Base-by-base conservation (phyloP, 2,113 vertebrate species). In the Oostethus manadensis region DNA sequence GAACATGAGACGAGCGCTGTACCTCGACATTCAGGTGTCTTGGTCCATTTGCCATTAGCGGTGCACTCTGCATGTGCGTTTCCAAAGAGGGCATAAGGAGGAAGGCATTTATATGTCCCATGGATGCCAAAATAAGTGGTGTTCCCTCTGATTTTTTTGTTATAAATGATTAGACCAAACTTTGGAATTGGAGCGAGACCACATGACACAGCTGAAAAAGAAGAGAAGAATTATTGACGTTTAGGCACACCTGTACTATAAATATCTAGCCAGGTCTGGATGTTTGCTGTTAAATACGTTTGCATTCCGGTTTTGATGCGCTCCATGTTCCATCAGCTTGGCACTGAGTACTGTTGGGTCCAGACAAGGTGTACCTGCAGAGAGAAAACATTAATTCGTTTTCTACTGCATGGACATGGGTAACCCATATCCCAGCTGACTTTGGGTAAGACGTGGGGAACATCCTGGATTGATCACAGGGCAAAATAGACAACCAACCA, bases 11-110 rank as follows among this genome's bases (percentile, higher is more conserved):
- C 2, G 8, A 23, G 10, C 7, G 5, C 29, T 49, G 3, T 85
- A 95, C 96, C 72, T 73, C 10, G 86, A 83, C 96, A 98, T 80
- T 86, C 76, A 2, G 95, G 96, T 33, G 89, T 66, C 23, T 70
- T 18, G 2, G 89, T 92, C 95, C 96, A 98, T n/a, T 3, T 88
- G 6, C 94, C 93, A 0, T 79, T 70, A 17, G 63, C 64, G 0
- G 20, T 85, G 80, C 96, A 98, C 26, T 77, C 83, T 20, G 89
- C 73, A 8, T 73, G 91, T 22, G 86, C 70, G 0, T 90, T 88
- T 42, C 96, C 95, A 64, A 93, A 48, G 3, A 97, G 60, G 0
- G 73, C 91, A 0, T 90, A 61, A 0, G 91, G 88, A 47, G 90
- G 89, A 7, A 82, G 54, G 26, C 96, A 98, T 1, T 76, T 59